Conservation (phyloP, 1,140 invertebrate genomes). For the Neelides sp. region DNA sequence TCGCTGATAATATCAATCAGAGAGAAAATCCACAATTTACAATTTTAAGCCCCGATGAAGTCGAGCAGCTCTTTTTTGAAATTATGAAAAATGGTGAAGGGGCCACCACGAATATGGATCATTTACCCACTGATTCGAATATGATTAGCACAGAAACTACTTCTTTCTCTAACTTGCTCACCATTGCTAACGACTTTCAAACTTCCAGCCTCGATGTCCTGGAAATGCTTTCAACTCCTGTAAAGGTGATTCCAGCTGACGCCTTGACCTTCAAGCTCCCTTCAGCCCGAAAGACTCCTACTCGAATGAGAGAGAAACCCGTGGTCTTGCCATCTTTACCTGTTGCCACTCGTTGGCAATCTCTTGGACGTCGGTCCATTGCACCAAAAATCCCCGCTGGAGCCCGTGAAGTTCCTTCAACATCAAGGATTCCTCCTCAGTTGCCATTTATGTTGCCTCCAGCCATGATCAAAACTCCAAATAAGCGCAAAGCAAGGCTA, state of each 20-base stretch:
- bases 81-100: neutral
- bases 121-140: neutral
- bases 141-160: neutral
- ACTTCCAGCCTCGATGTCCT: neutral
- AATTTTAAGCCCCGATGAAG: neutral
- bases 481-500: slow-evolving; percentile 9
- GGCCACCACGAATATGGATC: neutral
- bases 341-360: neutral
- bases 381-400: neutral
- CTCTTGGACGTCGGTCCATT: neutral
- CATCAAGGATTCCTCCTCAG: too few relatives aligned
- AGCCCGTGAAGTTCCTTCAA: too few relatives aligned
- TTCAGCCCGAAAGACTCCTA: neutral
- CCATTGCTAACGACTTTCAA: neutral
- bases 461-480: too few relatives aligned
- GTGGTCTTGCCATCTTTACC: neutral
- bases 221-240: neutral
- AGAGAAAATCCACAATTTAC: neutral
- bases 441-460: too few relatives aligned
- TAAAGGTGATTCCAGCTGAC: neutral
- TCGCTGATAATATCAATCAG: slow-evolving; percentile 6
- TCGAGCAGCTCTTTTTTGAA: slow-evolving; percentile 1
- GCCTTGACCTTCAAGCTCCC: neutral
- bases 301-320: neutral
- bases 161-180: neutral